Base-by-base conservation (phyloP, 92 coral and sea anemone genomes). In the Palythoa grandis region DNA sequence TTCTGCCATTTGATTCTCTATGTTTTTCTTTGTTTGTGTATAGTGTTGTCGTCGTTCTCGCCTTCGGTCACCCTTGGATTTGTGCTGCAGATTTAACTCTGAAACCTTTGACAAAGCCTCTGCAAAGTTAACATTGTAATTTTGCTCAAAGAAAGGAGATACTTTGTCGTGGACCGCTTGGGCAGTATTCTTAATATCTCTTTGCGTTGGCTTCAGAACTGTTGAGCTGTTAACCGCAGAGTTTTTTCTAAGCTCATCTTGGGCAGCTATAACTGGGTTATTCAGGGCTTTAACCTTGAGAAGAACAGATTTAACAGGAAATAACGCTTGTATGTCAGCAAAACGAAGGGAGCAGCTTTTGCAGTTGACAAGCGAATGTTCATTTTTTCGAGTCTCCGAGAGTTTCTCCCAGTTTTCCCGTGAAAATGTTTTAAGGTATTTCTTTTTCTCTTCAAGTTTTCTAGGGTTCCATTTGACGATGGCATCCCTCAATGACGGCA, bases 391-490 rank as follows among this genome's bases (percentile, higher is more conserved):
- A 9, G 50, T 82, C 38, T 47, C 50, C 19, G 82, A 63, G 19
- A 91, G 61, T 38, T 72, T 29, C 9, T 60, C 67, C 94, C 94
- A 91, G 72, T 83, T 86, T 60, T 76, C 74, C 12, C 56, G 63
- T 24, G 90, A 91, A 63, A 91, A 91, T 11, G 86, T 89, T 8
- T 68, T 82, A 60, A 92, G 73, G 71, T 86, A 92, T 79, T 29
- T 82, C 66, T 74, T 52, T 82, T 87, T 89, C 52, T 86, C 90
- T 12, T 76, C 23, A 0, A 77, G 40, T 63, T 92, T 83, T 71
- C 94, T 76, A 35, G 78, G 74, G 73, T 74, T 92, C 92, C 94
- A 89, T 76, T 89, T 89, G 61, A 54, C 52, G 35, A 91, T 72
- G 7, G 87, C 76, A 39, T 72, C 78, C 76, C 71, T 89, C 47